phyloP scores from a whole-genome alignment of 2,888 invertebrate species.

The Seladonia tumulorum region DNA sequence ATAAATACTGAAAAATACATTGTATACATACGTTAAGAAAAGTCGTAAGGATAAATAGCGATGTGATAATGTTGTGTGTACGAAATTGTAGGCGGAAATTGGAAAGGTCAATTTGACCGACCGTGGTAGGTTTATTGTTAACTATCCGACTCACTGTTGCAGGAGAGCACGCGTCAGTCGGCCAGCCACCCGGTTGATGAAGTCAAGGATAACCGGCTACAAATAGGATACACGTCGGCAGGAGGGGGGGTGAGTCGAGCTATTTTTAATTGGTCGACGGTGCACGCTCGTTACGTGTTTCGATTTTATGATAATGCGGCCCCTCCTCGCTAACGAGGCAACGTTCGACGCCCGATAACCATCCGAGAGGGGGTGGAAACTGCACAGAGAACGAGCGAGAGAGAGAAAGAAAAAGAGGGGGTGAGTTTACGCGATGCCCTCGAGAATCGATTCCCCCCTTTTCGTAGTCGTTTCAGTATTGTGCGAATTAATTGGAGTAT shows the following conservation, averaged over 20 bases:
- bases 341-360: constrained; percentile 48
- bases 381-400: neutral
- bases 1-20: too few relatives aligned
- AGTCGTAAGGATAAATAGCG: too few relatives aligned
- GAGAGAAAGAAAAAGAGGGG: neutral
- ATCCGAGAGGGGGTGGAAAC: neutral
- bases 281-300: constrained; percentile 45
- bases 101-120: too few relatives aligned
- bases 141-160: constrained; percentile 7
- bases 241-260: constrained; percentile 45
- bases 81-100: too few relatives aligned
- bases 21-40: too few relatives aligned
- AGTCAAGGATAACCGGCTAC: constrained; percentile 27
- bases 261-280: constrained; percentile 39
- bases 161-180: constrained; percentile 6
- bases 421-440: constrained; percentile 10
- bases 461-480: constrained; percentile 4
- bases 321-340: constrained; percentile 39
- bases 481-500: constrained; percentile 39
- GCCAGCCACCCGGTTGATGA: constrained; percentile 19
- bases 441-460: constrained; percentile 25
- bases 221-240: constrained; percentile 35
- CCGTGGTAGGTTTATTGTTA: too few relatives aligned
- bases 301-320: constrained; percentile 50
- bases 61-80: too few relatives aligned